Evolutionary conservation across 2,113 vertebrate genomes (phyloP).

Genomic region (Holacanthus passer): DNA sequence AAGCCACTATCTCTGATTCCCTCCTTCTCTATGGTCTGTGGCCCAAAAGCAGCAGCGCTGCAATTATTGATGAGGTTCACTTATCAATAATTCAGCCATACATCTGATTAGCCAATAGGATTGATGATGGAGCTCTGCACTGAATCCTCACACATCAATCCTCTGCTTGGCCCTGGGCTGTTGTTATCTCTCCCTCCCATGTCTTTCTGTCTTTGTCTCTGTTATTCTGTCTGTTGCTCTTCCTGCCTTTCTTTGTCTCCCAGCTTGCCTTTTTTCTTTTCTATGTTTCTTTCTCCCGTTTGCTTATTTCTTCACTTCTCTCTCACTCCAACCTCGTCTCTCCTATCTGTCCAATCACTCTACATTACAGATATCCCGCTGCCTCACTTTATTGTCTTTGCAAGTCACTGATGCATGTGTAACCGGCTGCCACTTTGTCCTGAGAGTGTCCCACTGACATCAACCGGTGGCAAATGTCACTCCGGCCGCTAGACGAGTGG

Average conservation of each 20-base stretch:
- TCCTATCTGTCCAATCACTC: conserved; percentile 3
- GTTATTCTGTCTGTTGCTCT: conserved; percentile 37
- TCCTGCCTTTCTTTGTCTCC: background rate
- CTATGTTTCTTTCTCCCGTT: background rate
- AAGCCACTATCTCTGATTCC: conserved; percentile 49
- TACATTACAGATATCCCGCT: conserved; percentile 13
- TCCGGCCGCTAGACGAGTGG: conserved; percentile 1
- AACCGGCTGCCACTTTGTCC: conserved; percentile 38
- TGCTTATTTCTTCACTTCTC: background rate
- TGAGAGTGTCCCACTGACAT: conserved; percentile 12
- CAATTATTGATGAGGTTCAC: conserved; percentile 80
- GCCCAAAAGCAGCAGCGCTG: conserved; percentile 70
- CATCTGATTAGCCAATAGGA: conserved; percentile 83
- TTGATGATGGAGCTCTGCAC: conserved; percentile 69
- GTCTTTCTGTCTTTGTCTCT: conserved; percentile 57
- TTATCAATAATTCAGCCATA: conserved; percentile 84
- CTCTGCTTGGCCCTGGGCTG: conserved; percentile 56
- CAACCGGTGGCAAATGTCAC: conserved; percentile 57
- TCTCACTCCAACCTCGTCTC: background rate
- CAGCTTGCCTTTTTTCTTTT: background rate
- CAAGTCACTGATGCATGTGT: conserved; percentile 9
- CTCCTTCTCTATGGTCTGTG: conserved; percentile 53
- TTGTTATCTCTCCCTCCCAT: conserved; percentile 60
- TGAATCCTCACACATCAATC: conserved; percentile 73
- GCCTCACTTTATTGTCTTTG: background rate